phyloP scores from a whole-genome alignment of 2,888 invertebrate genomes.

The Ophion ellenae region DNA sequence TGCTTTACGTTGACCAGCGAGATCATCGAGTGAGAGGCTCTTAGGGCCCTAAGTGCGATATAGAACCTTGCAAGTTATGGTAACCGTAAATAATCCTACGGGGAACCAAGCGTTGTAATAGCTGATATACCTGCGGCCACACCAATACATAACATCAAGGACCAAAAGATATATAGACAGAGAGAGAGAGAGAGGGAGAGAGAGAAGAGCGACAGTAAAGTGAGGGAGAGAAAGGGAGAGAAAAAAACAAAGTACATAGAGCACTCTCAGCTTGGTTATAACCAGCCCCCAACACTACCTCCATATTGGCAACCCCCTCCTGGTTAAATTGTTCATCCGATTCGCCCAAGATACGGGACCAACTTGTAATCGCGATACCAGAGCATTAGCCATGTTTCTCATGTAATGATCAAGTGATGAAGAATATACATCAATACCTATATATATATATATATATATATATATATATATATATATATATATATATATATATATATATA shows the following conservation, averaged over 20 bases:
- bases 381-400: constrained; percentile 43
- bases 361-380: constrained; percentile 51
- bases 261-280: constrained; percentile 37
- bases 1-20: constrained; percentile 53
- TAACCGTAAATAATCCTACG: constrained; percentile 79
- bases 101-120: constrained; percentile 62
- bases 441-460: background rate
- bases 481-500: background rate
- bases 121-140: constrained; percentile 64
- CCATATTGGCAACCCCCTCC: constrained; percentile 36
- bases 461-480: background rate
- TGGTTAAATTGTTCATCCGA: constrained; percentile 47
- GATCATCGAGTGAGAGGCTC: constrained; percentile 58
- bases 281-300: constrained; percentile 39
- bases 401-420: constrained; percentile 48
- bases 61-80: constrained; percentile 76
- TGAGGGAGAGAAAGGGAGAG: background rate
- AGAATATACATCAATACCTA: constrained; percentile 19
- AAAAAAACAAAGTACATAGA: constrained; percentile 23
- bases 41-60: constrained; percentile 74
- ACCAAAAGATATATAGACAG: constrained; percentile 6
- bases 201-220: constrained; percentile 12
- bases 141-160: constrained; percentile 33
- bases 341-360: constrained; percentile 48
- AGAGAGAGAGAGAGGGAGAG: constrained; percentile 25